Base-by-base conservation (phyloP, 2,797 vertebrate genomes). In the Dipus sagitta region DNA sequence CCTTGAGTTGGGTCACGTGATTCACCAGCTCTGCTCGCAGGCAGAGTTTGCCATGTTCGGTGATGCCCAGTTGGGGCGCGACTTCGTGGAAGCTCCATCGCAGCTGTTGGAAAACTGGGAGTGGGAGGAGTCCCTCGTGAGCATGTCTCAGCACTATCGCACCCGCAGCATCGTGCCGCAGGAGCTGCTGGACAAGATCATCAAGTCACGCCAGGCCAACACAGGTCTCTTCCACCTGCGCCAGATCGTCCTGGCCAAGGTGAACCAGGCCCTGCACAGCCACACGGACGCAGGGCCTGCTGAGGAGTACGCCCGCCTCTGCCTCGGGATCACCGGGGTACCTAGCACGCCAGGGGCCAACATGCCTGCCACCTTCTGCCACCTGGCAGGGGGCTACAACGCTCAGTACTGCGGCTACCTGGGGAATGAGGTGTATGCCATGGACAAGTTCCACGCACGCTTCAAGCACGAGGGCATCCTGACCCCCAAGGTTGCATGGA, bases 91-190 rank as follows among this genome's bases (percentile, higher is more conserved):
- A 97, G 99, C 99, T 0, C 99, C 99, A 0, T 99, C 99, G 0
- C 99, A 99, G 98, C 99, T 99, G 99, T 84, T 99, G 98, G 99
- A 99, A 98, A 99, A 99, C 97, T 99, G 99, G 99, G 99, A 99
- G 42, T 99, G 99, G 99, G 99, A 99, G 96, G 99, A 99, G 96
- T 99, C 99, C 0, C 98, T 99, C 95, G 98, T 98, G 94, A 98
- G 99, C 67, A 99, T 99, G 99, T 99, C 99, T 71, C 98, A 97
- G 71, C 99, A 99, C 97, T 99, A 99, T 97, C 99, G 98, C 93
- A 99, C 98, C 0, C 98, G 98, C 2, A 96, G 47, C 1, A 89
- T 98, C 58, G 98, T 99, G 96, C 99, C 99, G 0, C 98, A 99
- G 0, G 98, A 99, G 62, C 98, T 99, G 93, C 98, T 99, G 52